A percentile compares a stretch with the other conserved stretches of the same genome.
These are phyloP conservation scores for Drosophila mimica DNA, from an alignment of 2,888 invertebrate genomes.

Conservation along the genomic window DNA sequence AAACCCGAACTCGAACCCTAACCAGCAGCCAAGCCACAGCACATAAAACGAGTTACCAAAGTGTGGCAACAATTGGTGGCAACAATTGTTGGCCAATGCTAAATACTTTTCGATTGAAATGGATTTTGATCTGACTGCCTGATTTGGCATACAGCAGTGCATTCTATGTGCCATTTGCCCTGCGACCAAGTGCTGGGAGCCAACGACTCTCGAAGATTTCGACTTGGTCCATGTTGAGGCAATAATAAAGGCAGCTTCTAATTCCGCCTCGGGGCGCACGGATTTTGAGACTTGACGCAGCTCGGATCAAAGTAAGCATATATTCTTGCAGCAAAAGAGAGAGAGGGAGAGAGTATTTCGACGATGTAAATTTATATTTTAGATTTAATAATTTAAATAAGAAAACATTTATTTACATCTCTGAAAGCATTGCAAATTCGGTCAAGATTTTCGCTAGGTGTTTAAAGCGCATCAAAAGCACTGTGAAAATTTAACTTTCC, in stretches of 20 bases:
- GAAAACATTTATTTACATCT: neutral
- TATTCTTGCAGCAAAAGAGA: conserved; percentile 5
- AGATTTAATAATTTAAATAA: neutral
- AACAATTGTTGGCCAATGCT: conserved; percentile 57
- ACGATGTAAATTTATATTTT: neutral
- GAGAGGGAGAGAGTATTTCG: neutral
- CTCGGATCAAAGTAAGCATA: conserved; percentile 40
- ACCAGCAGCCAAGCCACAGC: neutral
- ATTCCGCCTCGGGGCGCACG: conserved; percentile 63
- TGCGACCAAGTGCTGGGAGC: conserved; percentile 22
- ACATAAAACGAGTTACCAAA: conserved; percentile 4
- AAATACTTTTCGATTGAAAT: conserved; percentile 75
- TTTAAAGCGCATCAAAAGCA: neutral
- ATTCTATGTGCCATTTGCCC: conserved; percentile 38
- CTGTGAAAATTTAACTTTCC: neutral
- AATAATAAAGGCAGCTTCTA: conserved; percentile 46
- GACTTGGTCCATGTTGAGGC: conserved; percentile 18
- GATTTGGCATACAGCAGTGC: conserved; percentile 14
- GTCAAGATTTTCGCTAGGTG: neutral
- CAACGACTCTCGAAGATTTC: conserved; percentile 39
- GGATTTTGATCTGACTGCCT: conserved; percentile 59
- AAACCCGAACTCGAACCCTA: neutral
- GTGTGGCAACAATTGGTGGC: conserved; percentile 23
- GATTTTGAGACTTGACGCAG: conserved; percentile 49
- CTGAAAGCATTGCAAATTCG: neutral